These are phyloP conservation scores for Vanessa cardui DNA, from an alignment of 2,888 invertebrate species.

Conservation along the genomic window DNA sequence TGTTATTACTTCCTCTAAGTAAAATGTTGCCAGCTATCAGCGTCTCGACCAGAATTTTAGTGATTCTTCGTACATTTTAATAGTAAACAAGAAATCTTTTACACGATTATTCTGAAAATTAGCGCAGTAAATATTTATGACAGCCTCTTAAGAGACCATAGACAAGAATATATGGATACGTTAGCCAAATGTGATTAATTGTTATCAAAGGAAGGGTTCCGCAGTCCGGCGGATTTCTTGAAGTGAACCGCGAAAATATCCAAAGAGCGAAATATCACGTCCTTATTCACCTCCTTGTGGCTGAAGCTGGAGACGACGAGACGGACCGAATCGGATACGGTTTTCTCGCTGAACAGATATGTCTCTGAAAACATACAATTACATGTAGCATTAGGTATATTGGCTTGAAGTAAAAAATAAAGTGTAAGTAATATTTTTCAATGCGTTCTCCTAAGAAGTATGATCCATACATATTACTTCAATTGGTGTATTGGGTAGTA, in stretches of 20 bases:
- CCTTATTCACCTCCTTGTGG: conserved; percentile 56
- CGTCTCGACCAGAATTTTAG: too few species aligned
- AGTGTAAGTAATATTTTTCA: too few species aligned
- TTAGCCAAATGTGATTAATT: conserved; percentile 43
- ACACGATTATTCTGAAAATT: too few species aligned
- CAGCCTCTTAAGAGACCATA: too few species aligned
- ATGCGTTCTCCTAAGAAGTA: too few species aligned
- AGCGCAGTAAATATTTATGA: too few species aligned
- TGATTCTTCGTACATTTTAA: too few species aligned
- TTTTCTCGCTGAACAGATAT: conserved; percentile 60
- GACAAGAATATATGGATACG: conserved; percentile 2
- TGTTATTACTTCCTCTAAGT: too few species aligned
- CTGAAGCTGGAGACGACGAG: conserved; percentile 56
- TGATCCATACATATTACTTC: background rate
- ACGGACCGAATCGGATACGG: conserved; percentile 46
- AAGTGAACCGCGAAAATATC: conserved; percentile 64
- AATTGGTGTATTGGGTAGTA: too few species aligned
- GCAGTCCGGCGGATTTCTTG: conserved; percentile 57
- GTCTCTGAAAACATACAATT: conserved; percentile 48
- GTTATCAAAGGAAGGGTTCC: conserved; percentile 61
- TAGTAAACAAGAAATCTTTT: too few species aligned
- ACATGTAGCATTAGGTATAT: background rate
- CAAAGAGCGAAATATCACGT: conserved; percentile 58
- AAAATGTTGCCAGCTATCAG: too few species aligned
- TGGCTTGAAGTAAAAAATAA: background rate